Evolutionary conservation across 2,797 vertebrate species (phyloP), one percentile per base, ranked within the genome.

Genomic region (Poeciliopsis infans): DNA sequence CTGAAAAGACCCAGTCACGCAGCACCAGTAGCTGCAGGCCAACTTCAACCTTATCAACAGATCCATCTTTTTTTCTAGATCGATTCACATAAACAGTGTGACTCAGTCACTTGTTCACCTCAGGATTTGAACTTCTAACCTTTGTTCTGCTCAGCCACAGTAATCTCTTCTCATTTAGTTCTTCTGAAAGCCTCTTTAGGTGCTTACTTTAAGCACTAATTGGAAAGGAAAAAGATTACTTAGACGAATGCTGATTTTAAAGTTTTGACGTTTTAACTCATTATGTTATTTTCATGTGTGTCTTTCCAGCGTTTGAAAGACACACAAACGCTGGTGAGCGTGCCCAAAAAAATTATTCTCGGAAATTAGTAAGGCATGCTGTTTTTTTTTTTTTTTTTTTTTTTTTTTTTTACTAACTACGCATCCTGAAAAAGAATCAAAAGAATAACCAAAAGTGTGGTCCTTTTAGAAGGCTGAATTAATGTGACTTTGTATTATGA

Each of bases 1-100:
- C 61, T 93, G 88, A 93, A 91, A 88, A 85, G 91, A 88, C 15
- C 81, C 89, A 90, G 93, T 92, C 91, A 89, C 85, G 90, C 90
- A 90, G 78, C 80, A 82, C 86, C 5, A 75, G 82, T 81, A 45
- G 87, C 92, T 87, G 80, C n/a, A 12, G 66, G 93, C 89, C 83
- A 59, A 78, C 71, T 88, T 77, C 70, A 81, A 68, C 66, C 86
- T 91, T 83, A 87, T 93, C 87, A 90, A 78, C 90, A 81, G 84
- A 87, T 87, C 82, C 80, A 85, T 91, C 84, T 55, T 89, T 51
- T 76, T 51, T 76, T 69, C 72, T 68, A 49, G 57, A 76, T 68
- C 4, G 0, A 80, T 57, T 79, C 82, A 78, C 80, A 33, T 83
- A 85, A 88, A 86, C 78, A 86, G n/a, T 82, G 74, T 77, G 86